Base-by-base conservation (phyloP, 2,113 vertebrate species). In the Takifugu flavidus region DNA sequence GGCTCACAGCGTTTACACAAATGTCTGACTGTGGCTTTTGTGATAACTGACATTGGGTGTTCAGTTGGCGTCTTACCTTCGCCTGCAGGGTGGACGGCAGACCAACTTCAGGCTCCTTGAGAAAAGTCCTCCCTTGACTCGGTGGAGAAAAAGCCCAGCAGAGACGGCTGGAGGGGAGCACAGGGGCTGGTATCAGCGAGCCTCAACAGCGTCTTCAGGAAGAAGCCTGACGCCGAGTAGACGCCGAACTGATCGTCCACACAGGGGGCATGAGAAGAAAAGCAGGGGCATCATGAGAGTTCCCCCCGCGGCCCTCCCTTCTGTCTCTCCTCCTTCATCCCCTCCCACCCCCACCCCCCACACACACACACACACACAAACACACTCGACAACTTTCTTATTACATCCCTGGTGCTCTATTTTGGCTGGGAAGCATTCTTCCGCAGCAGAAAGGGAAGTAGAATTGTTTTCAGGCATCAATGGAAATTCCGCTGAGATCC, bases 401-500 rank as follows among this genome's bases (percentile, higher is more conserved):
- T 81, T 83, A 87, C 85, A 87, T 86, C 90, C 88, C 78, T 83
- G 83, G 74, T 79, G 83, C 85, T 83, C 75, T 90, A 90, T 93
- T 93, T 85, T 14, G 5, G 92, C 91, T 92, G 92, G 90, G 88
- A 94, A 93, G 91, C 92, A 91, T 92, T 93, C 81, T 69, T 86
- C 71, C 49, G 85, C 90, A 86, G 89, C 91, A 83, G 82, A 81
- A 94, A 90, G 92, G 94, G 94, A 96, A 96, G 94, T 94, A 88
- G 93, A 91, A 98, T 98, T 98, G 94, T 97, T 94, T 94, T 89
- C 70, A 83, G 90, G 92, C 94, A 94, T 96, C 88, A 90, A 88
- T 94, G 79, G 87, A 61, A 74, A 86, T 82, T 88, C 81, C 74
- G 56, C 62, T 75, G 13, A 0, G 63, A 76, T 64, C 74, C 67